Conservation (phyloP, 2,888 invertebrate genomes). For the Sicus ferrugineus region DNA sequence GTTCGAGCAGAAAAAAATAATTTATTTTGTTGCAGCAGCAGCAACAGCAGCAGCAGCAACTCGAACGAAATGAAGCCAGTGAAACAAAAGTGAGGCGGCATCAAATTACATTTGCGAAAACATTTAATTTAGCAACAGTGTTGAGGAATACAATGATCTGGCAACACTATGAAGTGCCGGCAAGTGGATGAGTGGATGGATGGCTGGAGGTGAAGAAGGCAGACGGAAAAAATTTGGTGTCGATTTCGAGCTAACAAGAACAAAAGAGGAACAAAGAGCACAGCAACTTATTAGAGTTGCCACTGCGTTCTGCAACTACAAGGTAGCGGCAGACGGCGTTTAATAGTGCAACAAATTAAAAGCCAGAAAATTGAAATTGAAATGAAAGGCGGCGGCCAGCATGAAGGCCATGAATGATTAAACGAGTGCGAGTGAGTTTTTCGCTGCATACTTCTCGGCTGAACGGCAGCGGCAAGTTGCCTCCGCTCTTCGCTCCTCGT, state of each 20-base stretch:
- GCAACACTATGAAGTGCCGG: neutral
- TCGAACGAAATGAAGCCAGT: neutral
- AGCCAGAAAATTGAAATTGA: neutral
- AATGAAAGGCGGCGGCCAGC: neutral
- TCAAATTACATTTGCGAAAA: conserved; percentile 24
- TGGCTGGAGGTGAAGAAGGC: neutral
- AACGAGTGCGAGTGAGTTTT: neutral
- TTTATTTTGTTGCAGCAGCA: conserved; percentile 17
- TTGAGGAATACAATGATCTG: neutral
- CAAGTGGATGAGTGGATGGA: too few species aligned
- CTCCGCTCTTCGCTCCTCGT: too few species aligned
- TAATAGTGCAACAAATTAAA: conserved; percentile 1
- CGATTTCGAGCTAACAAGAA: neutral
- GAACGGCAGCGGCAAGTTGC: too few species aligned
- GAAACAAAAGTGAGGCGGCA: conserved; percentile 4
- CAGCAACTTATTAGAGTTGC: neutral
- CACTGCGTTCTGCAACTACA: neutral
- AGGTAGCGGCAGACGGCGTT: neutral
- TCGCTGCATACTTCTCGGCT: neutral
- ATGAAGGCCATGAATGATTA: neutral
- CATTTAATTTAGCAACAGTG: conserved; percentile 31
- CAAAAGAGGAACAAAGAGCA: neutral
- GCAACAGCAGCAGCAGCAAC: neutral
- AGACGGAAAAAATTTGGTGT: neutral
- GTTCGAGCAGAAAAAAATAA: neutral